These are phyloP conservation scores for Eupithecia abbreviata DNA, from an alignment of 2,888 invertebrate genomes.

Conservation along the genomic window DNA sequence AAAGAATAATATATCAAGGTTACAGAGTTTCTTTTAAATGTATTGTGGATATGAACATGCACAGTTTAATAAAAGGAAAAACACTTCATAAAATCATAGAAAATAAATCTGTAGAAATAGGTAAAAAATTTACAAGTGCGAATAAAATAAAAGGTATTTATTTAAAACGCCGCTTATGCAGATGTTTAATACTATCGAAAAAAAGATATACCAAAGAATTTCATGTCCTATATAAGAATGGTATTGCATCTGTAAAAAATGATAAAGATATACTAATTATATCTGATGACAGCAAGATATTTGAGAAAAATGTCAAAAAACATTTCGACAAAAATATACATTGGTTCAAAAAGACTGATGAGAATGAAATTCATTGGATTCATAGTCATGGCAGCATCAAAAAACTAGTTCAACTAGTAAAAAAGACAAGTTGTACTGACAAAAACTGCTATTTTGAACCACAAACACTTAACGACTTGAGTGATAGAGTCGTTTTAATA, in stretches of 20 bases:
- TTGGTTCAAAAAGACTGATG: slow-evolving; percentile 14
- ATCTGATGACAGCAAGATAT: slow-evolving; percentile 6
- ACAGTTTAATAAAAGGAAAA: slow-evolving; percentile 9
- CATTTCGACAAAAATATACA: slow-evolving; percentile 14
- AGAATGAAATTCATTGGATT: slow-evolving; percentile 11
- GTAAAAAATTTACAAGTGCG: not conserved
- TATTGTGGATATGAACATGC: slow-evolving; percentile 11
- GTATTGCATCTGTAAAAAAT: not conserved
- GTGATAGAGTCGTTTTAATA: slow-evolving; percentile 42
- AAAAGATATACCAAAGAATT: slow-evolving; percentile 9
- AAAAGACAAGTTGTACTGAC: slow-evolving; percentile 4
- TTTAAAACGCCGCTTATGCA: slow-evolving; percentile 9
- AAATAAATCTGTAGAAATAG: slow-evolving; percentile 14
- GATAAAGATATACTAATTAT: slow-evolving; percentile 20
- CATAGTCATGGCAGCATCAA: slow-evolving; percentile 14
- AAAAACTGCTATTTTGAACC: slow-evolving; percentile 16
- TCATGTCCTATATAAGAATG: slow-evolving; percentile 9
- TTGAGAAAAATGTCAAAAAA: slow-evolving; percentile 6
- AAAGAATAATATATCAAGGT: slow-evolving; percentile 19
- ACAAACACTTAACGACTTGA: slow-evolving; percentile 17
- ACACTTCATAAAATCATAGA: slow-evolving; percentile 14
- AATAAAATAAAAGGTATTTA: slow-evolving; percentile 8
- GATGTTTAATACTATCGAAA: slow-evolving; percentile 14
- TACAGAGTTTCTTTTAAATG: slow-evolving; percentile 15
- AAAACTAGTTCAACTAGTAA: slow-evolving; percentile 11